A percentile compares a stretch with the other conserved stretches of the same genome.
Conservation (phyloP, 2,113 vertebrate species). For the Danio rerio region GRCz12tu NC_133179.1:14394001-14394500, state of each 20-base stretch:
- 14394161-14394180: neutral
- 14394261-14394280: no score
- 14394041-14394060: slow-evolving; percentile 3
- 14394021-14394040: neutral
- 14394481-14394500: no score
- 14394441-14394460: no score
- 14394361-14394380: neutral
- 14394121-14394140: no score
- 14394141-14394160: neutral
- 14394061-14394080: neutral
- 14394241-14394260: neutral
- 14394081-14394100: neutral
- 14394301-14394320: neutral
- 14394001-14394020: slow-evolving; percentile 23
- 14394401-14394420: neutral
- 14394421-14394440: no score
- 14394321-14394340: neutral
- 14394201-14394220: no score
- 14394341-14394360: no score
- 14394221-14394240: neutral
- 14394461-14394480: no score
- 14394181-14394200: neutral
- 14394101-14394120: no score
- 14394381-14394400: neutral
- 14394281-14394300: no score